Percentiles rank a stretch among this genome's conserved stretches.
Evolutionary conservation across 2,888 invertebrate species (phyloP).

Genomic region (Lycocerus yunnanus): DNA sequence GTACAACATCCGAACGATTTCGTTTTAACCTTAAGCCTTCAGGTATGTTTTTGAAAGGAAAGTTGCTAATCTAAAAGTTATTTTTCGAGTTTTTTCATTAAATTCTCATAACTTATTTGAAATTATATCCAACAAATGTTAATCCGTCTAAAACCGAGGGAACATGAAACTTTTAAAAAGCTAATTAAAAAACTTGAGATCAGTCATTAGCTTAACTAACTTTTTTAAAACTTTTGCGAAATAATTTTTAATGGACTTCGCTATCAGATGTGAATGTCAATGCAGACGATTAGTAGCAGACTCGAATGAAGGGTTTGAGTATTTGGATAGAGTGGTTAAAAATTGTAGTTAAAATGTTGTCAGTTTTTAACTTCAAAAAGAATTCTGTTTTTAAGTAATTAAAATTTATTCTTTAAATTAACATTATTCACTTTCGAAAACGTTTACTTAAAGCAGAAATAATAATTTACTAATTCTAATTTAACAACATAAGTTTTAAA

Average conservation of each 20-base stretch:
- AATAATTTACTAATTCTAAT: constrained; percentile 1
- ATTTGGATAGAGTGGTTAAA: background rate
- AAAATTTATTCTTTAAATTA: background rate
- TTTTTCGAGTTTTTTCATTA: constrained; percentile 18
- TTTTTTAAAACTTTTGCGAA: constrained; percentile 30
- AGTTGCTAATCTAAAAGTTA: constrained; percentile 9
- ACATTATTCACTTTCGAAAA: background rate
- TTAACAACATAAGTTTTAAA: background rate
- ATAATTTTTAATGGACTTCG: constrained; percentile 33
- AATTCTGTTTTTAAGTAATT: background rate
- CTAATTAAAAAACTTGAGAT: constrained; percentile 35
- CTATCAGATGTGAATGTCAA: constrained; percentile 33
- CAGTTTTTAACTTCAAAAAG: background rate
- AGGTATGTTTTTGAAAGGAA: constrained; percentile 5
- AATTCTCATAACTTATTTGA: constrained; percentile 19
- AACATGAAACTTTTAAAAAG: constrained; percentile 31
- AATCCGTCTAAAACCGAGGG: constrained; percentile 31
- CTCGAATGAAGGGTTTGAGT: background rate
- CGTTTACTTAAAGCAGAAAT: background rate
- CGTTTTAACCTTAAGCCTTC: background rate
- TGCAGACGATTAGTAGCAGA: constrained; percentile 4
- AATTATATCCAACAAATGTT: constrained; percentile 31
- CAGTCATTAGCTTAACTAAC: constrained; percentile 33
- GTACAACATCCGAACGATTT: background rate
- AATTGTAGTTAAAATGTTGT: background rate